Evolutionary conservation across 2,888 invertebrate species (phyloP), one percentile per base, ranked within the genome.

Genomic region (Aproaerema taeniolella): DNA sequence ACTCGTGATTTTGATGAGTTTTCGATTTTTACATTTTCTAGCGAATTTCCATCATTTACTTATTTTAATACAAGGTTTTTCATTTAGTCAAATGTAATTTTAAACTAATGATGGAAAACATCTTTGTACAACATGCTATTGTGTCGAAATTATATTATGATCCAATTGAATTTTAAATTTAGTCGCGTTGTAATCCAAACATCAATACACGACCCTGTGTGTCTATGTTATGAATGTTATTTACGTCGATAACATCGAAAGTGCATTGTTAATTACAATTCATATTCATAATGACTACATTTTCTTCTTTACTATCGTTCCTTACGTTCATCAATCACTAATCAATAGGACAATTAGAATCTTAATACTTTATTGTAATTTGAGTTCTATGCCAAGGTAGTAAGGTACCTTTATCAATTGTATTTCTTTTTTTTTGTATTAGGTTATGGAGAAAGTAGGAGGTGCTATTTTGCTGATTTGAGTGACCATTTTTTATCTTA

Each of bases 161-260:
- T 30, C 30, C 30, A 30, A 20, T 30, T 37, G 13, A 49, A 34
- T 43, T n/a, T 50, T 50, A 48, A 36, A 39, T 46, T 47, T 61
- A 42, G 72, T 51, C 49, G 72, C 54, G 4, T 67, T 62, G 60
- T 68, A 66, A 52, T 53, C 56, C 58, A 69, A 75, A 76, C 66
- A 74, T 72, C 71, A 74, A 70, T 71, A 69, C 42, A 41, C n/a
- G n/a, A n/a, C 50, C 13, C 46, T 47, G 47, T 38, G 17, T 33
- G 31, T 16, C 35, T 13, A 20, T 30, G 6, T 17, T 16, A 30
- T 29, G 26, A 35, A 16, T 38, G 38, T 36, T 35, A 31, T 35
- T 44, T 35, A 24, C 35, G 26, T 7, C 15, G 16, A 11, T 35
- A 28, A 16, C 16, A 35, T 16, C 28, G 11, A 10, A 35, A 28